phyloP scores from a whole-genome alignment of 2,888 invertebrate genomes.

The Athalia cordata region DNA sequence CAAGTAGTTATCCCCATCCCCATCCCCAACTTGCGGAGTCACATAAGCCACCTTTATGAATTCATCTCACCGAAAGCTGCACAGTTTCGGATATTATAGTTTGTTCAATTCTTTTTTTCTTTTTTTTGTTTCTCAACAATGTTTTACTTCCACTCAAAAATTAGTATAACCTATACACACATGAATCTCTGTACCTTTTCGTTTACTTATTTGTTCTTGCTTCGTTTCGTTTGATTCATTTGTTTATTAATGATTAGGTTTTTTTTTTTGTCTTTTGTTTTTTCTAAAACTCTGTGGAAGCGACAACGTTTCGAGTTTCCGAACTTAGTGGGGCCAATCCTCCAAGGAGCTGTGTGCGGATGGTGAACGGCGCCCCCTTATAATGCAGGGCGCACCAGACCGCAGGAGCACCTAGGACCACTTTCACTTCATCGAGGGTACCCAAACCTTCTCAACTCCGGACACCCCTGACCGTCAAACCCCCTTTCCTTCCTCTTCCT shows the following conservation, averaged over 20 bases:
- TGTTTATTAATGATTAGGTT: neutral
- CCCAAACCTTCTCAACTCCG: conserved; percentile 31
- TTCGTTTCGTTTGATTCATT: neutral
- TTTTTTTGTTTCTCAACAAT: neutral
- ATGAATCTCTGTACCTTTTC: too few species aligned
- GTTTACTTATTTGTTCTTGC: neutral
- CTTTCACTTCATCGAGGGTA: conserved; percentile 61
- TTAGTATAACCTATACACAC: too few species aligned
- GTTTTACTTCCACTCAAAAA: too few species aligned
- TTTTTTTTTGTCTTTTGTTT: neutral
- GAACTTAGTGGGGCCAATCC: conserved; percentile 27
- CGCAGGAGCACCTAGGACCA: conserved; percentile 42
- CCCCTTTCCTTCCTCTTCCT: neutral
- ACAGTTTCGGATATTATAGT: too few species aligned
- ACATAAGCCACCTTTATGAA: conserved; percentile 15
- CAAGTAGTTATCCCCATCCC: too few species aligned
- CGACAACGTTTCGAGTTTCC: conserved; percentile 13
- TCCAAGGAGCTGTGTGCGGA: conserved; percentile 29
- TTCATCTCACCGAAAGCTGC: neutral
- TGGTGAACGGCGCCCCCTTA: conserved; percentile 17
- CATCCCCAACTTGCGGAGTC: too few species aligned
- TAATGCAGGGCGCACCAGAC: conserved; percentile 42
- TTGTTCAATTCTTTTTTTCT: neutral
- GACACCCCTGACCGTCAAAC: too few species aligned
- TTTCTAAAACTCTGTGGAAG: neutral